phyloP scores from a whole-genome alignment of 2,113 vertebrate species.

The Hippocampus zosterae region DNA sequence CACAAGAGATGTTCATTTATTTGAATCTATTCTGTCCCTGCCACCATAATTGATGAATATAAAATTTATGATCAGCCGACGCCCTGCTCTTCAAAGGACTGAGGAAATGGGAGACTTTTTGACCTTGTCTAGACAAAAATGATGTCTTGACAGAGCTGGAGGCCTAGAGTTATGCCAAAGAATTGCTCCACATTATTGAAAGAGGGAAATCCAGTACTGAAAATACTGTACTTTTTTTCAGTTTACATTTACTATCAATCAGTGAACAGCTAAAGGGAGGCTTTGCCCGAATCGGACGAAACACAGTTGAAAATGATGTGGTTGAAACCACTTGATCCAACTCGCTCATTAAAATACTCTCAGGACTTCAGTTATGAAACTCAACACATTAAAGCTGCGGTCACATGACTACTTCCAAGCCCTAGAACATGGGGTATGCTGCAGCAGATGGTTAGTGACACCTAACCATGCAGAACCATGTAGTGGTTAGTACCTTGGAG shows the following conservation, averaged over 20 bases:
- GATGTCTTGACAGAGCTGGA: too few species aligned
- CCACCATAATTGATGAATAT: too few species aligned
- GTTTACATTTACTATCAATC: not conserved
- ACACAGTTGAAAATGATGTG: not conserved
- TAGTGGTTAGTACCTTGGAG: conserved; percentile 95
- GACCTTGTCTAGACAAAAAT: too few species aligned
- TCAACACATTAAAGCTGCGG: not conserved
- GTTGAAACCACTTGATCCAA: not conserved
- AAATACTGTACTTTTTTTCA: too few species aligned
- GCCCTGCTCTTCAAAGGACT: too few species aligned
- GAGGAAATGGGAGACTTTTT: too few species aligned
- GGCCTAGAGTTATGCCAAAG: too few species aligned
- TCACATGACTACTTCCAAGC: not conserved
- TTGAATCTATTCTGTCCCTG: not conserved
- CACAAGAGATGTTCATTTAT: not conserved
- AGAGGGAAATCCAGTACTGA: too few species aligned
- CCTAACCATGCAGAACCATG: too few species aligned
- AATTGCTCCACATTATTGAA: too few species aligned
- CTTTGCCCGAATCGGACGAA: not conserved
- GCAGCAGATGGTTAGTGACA: fast-evolving
- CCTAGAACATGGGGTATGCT: not conserved
- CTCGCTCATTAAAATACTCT: not conserved
- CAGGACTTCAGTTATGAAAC: not conserved
- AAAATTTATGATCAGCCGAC: too few species aligned
- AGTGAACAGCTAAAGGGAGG: not conserved